These are phyloP conservation scores for Artemia sinica DNA, from an alignment of 2,888 invertebrate species.

Conservation along the genomic window DNA sequence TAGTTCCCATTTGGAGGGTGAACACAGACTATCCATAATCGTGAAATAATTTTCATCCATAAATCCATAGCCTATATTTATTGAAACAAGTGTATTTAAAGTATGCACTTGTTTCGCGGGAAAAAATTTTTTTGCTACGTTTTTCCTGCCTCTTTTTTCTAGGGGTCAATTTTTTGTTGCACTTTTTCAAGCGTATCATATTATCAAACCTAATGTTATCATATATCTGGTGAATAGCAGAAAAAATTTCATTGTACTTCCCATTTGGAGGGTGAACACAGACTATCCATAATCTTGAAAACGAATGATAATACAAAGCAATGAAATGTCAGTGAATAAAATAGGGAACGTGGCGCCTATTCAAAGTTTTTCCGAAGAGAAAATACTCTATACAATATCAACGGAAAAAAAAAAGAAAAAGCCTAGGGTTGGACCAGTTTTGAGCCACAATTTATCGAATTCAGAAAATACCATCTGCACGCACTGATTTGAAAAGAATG, in stretches of 20 bases:
- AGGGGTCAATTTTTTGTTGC: slow-evolving; percentile 7
- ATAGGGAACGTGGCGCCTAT: slow-evolving; percentile 14
- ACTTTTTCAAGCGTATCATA: slow-evolving; percentile 13
- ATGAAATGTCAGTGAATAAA: slow-evolving; percentile 13
- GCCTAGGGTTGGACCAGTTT: slow-evolving; percentile 13
- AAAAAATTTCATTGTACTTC: slow-evolving; percentile 11
- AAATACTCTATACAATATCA: slow-evolving; percentile 5
- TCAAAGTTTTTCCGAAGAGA: slow-evolving; percentile 5
- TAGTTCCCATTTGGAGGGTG: slow-evolving; percentile 2
- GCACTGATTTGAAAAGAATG: not conserved
- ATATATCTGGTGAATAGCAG: slow-evolving; percentile 1
- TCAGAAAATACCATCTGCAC: slow-evolving; percentile 8
- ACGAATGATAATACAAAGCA: slow-evolving; percentile 8
- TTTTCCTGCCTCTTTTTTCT: not conserved
- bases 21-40: not conserved
- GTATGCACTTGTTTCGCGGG: not conserved
- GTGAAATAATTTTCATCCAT: too few species aligned
- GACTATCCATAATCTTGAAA: slow-evolving; percentile 14
- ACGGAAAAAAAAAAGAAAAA: slow-evolving; percentile 5
- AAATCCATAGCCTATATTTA: too few species aligned
- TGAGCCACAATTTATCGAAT: slow-evolving; percentile 14
- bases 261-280: not conserved
- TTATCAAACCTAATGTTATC: slow-evolving; percentile 10
- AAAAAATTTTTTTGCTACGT: slow-evolving; percentile 1
- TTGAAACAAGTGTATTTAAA: too few species aligned